Conservation (phyloP, 2,888 invertebrate genomes). For the Xestia rhomboidea region DNA sequence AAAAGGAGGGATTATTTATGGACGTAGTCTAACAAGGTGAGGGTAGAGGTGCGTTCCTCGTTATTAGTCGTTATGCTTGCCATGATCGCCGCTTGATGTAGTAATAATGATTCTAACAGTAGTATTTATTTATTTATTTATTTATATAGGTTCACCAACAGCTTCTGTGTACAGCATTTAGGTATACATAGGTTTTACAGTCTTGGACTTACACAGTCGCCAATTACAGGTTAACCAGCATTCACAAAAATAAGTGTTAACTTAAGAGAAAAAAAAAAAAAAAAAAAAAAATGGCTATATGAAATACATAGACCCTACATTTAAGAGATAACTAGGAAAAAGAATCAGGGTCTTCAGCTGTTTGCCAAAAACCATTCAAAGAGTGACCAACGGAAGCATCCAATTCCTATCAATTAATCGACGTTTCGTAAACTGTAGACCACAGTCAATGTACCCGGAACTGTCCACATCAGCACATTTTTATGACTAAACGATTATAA, state of each 20-base stretch:
- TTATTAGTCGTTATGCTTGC: not conserved
- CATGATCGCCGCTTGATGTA: not conserved
- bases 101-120: not conserved
- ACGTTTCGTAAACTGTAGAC: slow-evolving; percentile 16
- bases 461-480: slow-evolving; percentile 29
- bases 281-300: no score
- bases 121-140: no score
- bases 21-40: not conserved
- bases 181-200: no score
- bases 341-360: not conserved
- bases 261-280: no score
- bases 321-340: no score
- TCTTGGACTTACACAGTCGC: no score
- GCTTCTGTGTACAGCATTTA: no score
- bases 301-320: no score
- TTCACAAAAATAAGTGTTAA: no score
- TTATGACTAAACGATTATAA: slow-evolving; percentile 28
- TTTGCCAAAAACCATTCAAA: not conserved
- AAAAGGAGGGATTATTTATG: not conserved
- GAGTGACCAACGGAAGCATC: not conserved
- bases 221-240: no score
- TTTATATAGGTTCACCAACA: no score
- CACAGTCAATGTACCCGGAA: slow-evolving; percentile 48
- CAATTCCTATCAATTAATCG: not conserved
- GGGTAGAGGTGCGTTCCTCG: not conserved